Evolutionary conservation across 2,888 invertebrate genomes (phyloP).

Genomic region (Plusia festucae): DNA sequence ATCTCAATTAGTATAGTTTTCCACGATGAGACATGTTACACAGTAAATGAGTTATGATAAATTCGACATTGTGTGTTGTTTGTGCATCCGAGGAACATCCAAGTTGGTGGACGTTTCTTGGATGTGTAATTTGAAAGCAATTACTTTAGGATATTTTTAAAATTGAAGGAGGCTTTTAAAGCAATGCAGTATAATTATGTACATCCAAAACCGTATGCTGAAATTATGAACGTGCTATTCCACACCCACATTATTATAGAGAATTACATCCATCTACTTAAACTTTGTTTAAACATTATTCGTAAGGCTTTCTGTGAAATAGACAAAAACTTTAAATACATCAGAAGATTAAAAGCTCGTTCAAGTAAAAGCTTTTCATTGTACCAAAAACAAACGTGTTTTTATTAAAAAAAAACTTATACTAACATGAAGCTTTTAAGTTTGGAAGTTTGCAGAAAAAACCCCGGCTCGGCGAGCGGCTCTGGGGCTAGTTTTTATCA

Average conservation of each 20-base stretch:
- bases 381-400: conserved; percentile 33
- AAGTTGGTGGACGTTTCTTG: no score
- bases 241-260: neutral
- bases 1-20: neutral
- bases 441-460: conserved; percentile 42
- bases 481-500: conserved; percentile 51
- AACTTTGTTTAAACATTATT: neutral
- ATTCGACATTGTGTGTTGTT: neutral
- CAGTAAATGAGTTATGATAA: conserved; percentile 2
- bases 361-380: conserved; percentile 32
- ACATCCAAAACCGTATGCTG: neutral
- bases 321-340: conserved; percentile 1
- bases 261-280: neutral
- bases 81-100: neutral
- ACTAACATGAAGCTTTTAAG: conserved; percentile 49
- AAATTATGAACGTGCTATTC: neutral
- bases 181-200: neutral
- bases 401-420: conserved; percentile 21
- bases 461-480: conserved; percentile 27
- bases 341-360: neutral
- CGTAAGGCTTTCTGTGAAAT: neutral
- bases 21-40: neutral
- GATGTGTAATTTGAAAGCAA: neutral
- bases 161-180: neutral
- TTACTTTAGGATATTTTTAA: neutral